These are phyloP conservation scores for Caenorhabditis becei DNA, from an alignment of 2,888 invertebrate species.

Conservation along the genomic window DNA sequence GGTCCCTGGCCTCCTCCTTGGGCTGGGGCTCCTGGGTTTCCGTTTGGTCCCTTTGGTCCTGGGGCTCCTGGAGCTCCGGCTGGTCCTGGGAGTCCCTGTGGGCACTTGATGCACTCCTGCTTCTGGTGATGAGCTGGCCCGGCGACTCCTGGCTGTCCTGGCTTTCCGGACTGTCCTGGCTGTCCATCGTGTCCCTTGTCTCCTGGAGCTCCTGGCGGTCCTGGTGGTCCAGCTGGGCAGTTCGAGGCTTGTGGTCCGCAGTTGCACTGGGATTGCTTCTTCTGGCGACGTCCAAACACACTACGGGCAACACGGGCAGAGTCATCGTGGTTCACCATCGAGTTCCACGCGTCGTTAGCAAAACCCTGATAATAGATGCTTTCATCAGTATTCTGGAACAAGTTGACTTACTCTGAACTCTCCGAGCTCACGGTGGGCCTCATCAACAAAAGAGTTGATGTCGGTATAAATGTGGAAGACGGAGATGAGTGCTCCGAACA, in stretches of 20 bases:
- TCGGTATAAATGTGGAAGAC: conserved; percentile 61
- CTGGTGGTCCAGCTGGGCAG: conserved; percentile 71
- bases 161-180: conserved; percentile 62
- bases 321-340: conserved; percentile 56
- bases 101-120: conserved; percentile 58
- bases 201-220: conserved; percentile 69
- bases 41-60: conserved; percentile 60
- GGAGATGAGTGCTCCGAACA: conserved; percentile 56
- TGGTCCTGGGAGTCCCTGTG: conserved; percentile 60
- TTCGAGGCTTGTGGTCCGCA: conserved; percentile 65
- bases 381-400: not conserved
- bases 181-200: conserved; percentile 62
- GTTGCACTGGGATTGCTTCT: conserved; percentile 64
- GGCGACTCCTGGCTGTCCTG: conserved; percentile 56
- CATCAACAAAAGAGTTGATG: conserved; percentile 65
- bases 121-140: conserved; percentile 35
- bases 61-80: conserved; percentile 59
- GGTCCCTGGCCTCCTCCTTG: conserved; percentile 58
- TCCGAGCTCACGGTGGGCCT: conserved; percentile 61
- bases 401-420: conserved; percentile 60
- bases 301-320: conserved; percentile 52
- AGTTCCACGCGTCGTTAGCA: conserved; percentile 67
- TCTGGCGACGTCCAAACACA: conserved; percentile 55
- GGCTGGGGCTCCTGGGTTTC: conserved; percentile 60
- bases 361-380: conserved; percentile 32